A percentile compares a stretch with the other conserved stretches of the same genome.
These are phyloP conservation scores for Yoshiicerus persimilis DNA, from an alignment of 1,140 invertebrate genomes.

Conservation along the genomic window DNA sequence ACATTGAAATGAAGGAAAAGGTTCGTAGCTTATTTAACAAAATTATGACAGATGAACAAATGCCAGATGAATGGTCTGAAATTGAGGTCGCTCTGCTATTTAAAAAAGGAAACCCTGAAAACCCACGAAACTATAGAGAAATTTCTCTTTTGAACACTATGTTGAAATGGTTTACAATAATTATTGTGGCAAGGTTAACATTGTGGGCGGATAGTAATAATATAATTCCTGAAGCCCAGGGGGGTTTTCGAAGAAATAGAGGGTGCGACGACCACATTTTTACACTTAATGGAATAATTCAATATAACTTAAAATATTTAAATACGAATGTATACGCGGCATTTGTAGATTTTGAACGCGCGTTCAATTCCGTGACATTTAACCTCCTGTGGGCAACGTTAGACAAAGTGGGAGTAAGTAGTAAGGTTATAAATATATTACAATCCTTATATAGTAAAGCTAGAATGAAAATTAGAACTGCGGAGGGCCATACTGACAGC, in stretches of 20 bases:
- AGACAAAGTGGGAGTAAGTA: slow-evolving; percentile 38
- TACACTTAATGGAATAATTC: slow-evolving; percentile 40
- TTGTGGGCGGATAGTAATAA: slow-evolving; percentile 41
- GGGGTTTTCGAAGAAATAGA: slow-evolving; percentile 44
- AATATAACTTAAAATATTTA: slow-evolving; percentile 21
- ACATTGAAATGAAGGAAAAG: background rate
- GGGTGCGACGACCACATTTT: slow-evolving; percentile 49
- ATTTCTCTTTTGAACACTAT: slow-evolving; percentile 48
- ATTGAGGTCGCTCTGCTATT: background rate
- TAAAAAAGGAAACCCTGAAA: background rate
- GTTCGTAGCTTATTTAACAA: background rate
- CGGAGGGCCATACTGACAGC: background rate
- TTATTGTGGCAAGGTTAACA: slow-evolving; percentile 43
- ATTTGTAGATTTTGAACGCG: slow-evolving; percentile 49
- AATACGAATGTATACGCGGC: slow-evolving; percentile 34
- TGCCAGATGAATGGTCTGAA: background rate
- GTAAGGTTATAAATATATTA: slow-evolving; percentile 46
- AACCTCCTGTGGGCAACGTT: slow-evolving; percentile 47
- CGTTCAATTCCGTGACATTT: slow-evolving; percentile 47
- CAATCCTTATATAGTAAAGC: slow-evolving; percentile 44
- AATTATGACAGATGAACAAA: background rate
- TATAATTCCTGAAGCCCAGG: slow-evolving; percentile 47
- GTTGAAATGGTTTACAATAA: slow-evolving; percentile 46
- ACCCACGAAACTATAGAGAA: slow-evolving; percentile 48
- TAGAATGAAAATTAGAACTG: background rate